These are phyloP conservation scores for Falco rusticolus DNA, from an alignment of 2,797 vertebrate species.

Conservation along the genomic window DNA sequence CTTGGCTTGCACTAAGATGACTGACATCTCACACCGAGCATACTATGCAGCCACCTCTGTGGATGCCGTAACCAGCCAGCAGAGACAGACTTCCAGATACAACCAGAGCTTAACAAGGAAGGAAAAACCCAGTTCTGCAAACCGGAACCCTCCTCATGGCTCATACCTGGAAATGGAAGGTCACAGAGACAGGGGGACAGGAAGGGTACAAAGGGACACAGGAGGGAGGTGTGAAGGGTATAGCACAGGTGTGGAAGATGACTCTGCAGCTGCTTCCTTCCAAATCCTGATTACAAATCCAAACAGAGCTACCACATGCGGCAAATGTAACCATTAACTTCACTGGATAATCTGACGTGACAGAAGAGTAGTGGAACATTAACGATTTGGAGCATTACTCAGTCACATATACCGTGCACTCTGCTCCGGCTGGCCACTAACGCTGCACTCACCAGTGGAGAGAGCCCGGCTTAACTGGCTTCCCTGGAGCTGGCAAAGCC, in stretches of 20 bases:
- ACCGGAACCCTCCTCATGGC: neutral
- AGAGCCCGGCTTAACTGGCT: neutral
- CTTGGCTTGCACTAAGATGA: neutral
- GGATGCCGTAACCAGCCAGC: neutral
- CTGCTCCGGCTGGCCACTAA: neutral
- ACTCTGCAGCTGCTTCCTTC: neutral
- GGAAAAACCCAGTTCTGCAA: neutral
- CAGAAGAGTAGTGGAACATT: neutral
- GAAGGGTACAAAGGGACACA: neutral
- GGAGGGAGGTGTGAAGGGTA: neutral
- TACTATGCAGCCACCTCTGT: rapidly evolving
- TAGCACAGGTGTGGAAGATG: neutral
- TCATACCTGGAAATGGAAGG: neutral
- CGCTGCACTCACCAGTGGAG: neutral
- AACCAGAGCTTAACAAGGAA: neutral
- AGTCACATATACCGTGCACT: rapidly evolving
- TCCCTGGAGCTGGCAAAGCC: neutral
- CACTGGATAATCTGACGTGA: rapidly evolving
- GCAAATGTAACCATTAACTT: neutral
- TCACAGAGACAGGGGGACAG: neutral
- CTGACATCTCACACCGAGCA: neutral
- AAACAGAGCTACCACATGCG: neutral
- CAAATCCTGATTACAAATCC: neutral
- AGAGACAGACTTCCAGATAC: neutral
- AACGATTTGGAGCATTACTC: neutral